Conservation (phyloP, 1,140 invertebrate genomes). For the Bombus haemorrhoidalis region DNA sequence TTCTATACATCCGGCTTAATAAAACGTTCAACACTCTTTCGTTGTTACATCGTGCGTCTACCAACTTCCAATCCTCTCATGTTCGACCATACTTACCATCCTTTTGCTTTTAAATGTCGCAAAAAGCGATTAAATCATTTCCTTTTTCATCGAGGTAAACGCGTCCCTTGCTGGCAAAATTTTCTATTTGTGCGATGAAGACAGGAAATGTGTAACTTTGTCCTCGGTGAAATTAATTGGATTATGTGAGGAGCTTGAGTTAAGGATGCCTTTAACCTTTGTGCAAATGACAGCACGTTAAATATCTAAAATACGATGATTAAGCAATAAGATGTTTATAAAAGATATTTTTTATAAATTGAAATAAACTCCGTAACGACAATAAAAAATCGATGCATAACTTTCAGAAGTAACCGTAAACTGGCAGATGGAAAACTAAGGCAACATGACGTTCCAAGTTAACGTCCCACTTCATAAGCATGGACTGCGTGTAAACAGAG, state of each 20-base stretch:
- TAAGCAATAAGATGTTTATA: not conserved
- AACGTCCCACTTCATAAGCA: not conserved
- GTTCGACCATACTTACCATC: not conserved
- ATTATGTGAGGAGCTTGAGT: not conserved
- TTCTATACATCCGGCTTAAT: constrained; percentile 60
- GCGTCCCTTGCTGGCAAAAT: too few relatives aligned
- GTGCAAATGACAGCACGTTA: too few relatives aligned
- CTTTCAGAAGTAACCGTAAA: not conserved
- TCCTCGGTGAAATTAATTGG: not conserved
- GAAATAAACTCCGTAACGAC: not conserved
- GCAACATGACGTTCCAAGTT: not conserved
- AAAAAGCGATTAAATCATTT: not conserved
- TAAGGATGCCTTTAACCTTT: not conserved
- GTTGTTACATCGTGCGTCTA: constrained; percentile 15
- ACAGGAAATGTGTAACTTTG: not conserved
- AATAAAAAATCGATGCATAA: too few relatives aligned
- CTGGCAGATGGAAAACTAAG: not conserved
- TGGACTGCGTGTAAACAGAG: not conserved
- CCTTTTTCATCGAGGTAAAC: not conserved
- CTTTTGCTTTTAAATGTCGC: not conserved
- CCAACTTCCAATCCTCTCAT: not conserved
- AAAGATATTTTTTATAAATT: not conserved
- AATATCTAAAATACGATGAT: too few relatives aligned
- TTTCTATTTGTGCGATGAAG: not conserved
- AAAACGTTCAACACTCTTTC: constrained; percentile 50